Base-by-base conservation (phyloP, 92 coral and sea anemone species). In the Micromussa lordhowensis region DNA sequence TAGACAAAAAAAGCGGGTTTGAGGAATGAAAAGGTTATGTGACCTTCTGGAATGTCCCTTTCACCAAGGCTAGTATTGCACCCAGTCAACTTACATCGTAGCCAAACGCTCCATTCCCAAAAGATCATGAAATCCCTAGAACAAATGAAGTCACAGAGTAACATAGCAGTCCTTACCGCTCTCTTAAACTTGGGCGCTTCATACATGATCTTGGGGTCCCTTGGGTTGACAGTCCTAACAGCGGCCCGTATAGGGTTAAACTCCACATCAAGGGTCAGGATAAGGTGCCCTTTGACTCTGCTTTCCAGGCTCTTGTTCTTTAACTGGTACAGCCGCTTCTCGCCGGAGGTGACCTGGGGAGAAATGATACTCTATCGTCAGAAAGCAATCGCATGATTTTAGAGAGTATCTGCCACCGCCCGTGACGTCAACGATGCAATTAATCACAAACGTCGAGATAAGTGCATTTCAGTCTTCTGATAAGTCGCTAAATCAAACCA, bases 251-350 rank as follows among this genome's bases (percentile, higher is more conserved):
- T 84, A 19, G 99, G 99, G 85, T 97, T 97, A 77, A 40, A 96
- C 70, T 96, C 88, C 69, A 97, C 96, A 87, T 97, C 99, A 82
- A 97, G 87, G 2, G 99, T 97, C 72, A 97, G 84, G 81, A 97
- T 97, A 22, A 97, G 94, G 79, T 97, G 99, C 19, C 99, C 99
- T 85, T 97, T 97, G 71, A 93, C 99, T 21, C 99, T 94, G 31
- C 96, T 91, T 75, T 97, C 99, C 83, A 96, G 85, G 35, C 93
- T 88, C 90, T 97, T 97, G 94, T 97, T 93, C 90, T 97, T 97
- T 49, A 97, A 88, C 88, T 97, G 99, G 90, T 97, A 97, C 89
- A 97, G 75, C n/a, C 99, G 99, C 80, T 97, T 96, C 93, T 96
- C 99, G 18, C 95, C 88, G 1, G 92, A 92, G 8, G 97, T 92